Evolutionary conservation across 37 sponge, comb jelly and placozoan species (phyloP).

Genomic region (Agelas oroides): DNA sequence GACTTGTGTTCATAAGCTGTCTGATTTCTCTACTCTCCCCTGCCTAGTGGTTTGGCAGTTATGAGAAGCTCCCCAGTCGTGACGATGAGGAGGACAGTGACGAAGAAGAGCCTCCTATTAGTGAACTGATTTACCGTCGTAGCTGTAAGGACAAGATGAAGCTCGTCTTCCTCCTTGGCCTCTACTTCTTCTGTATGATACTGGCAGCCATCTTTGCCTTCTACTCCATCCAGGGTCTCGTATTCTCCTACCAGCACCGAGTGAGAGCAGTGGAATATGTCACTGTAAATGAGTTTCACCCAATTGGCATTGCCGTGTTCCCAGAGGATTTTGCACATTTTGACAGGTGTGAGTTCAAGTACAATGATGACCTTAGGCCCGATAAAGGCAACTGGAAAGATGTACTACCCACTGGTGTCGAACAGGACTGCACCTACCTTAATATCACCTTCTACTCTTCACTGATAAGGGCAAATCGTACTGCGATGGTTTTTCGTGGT

Average conservation of each 20-base stretch:
- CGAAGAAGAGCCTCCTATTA: slow-evolving; percentile 37
- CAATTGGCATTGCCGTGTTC: slow-evolving; percentile 57
- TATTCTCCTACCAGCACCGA: slow-evolving; percentile 41
- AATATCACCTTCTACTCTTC: slow-evolving; percentile 45
- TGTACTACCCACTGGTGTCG: background rate
- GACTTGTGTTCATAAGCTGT: too few relatives aligned
- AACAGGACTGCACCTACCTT: background rate
- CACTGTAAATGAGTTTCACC: slow-evolving; percentile 11
- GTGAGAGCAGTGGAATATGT: slow-evolving; percentile 25
- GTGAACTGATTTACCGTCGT: slow-evolving; percentile 25
- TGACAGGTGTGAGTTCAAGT: slow-evolving; percentile 39
- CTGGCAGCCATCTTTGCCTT: slow-evolving; percentile 52
- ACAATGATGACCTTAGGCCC: slow-evolving; percentile 45
- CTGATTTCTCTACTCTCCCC: too few relatives aligned
- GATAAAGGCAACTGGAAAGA: background rate
- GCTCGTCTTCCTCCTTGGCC: slow-evolving; percentile 32
- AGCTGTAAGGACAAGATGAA: slow-evolving; percentile 46
- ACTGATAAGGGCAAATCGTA: background rate
- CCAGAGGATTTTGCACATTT: slow-evolving; percentile 33
- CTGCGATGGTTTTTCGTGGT: slow-evolving; percentile 59
- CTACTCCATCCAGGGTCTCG: slow-evolving; percentile 60
- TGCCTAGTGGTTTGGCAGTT: too few relatives aligned
- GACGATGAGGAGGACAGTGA: background rate
- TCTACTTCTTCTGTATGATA: slow-evolving; percentile 56
- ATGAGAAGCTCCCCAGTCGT: too few relatives aligned